phyloP scores from a whole-genome alignment of 2,113 vertebrate species.

The Chlamydotis undulata region DNA sequence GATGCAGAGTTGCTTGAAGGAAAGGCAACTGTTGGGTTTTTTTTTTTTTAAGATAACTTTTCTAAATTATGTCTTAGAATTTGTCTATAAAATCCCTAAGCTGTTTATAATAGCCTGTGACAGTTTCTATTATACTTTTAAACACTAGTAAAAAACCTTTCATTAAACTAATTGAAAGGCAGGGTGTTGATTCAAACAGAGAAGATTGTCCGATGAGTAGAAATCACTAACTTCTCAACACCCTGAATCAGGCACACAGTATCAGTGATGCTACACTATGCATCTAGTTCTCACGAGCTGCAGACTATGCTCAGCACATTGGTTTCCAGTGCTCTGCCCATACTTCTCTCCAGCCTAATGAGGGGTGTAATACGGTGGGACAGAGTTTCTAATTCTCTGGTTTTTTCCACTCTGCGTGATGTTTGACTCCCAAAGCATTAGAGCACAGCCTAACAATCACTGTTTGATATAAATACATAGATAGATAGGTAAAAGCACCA shows the following conservation, averaged over 20 bases:
- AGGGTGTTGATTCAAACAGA: background rate
- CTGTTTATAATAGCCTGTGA: background rate
- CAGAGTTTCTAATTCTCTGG: background rate
- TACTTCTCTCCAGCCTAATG: background rate
- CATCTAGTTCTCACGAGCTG: background rate
- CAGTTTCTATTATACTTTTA: background rate
- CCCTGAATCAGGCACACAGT: background rate
- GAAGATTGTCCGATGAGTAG: fast-evolving
- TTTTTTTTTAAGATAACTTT: background rate
- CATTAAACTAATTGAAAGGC: background rate
- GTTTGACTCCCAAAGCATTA: background rate
- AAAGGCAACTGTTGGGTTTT: background rate
- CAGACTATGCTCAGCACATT: background rate
- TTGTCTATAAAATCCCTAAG: background rate
- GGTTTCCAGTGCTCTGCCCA: background rate
- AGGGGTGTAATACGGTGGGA: background rate
- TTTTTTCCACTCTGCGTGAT: background rate
- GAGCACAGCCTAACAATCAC: background rate
- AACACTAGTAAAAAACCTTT: background rate
- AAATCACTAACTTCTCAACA: background rate
- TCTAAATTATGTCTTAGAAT: background rate
- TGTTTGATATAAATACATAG: background rate
- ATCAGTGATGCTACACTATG: background rate
- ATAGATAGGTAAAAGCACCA: background rate
- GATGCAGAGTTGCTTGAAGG: background rate